phyloP scores from a whole-genome alignment of 2,797 vertebrate species.

The Karalla daura region DNA sequence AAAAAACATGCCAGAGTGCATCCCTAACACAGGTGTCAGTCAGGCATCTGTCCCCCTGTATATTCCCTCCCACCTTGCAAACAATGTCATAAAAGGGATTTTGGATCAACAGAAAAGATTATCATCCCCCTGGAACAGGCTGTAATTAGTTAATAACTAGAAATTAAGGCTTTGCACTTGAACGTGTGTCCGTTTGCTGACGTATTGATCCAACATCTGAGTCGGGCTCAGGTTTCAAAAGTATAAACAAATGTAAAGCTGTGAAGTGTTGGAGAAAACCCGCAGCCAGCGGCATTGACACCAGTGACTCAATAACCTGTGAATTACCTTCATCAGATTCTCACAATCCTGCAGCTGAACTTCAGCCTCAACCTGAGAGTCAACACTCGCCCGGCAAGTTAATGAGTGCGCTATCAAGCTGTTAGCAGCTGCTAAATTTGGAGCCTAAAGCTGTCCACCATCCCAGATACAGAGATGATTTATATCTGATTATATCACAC shows the following conservation, averaged over 20 bases:
- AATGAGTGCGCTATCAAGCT: neutral
- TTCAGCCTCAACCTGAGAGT: neutral
- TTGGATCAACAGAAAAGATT: neutral
- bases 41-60: neutral
- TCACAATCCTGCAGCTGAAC: neutral
- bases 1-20: neutral
- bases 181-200: neutral
- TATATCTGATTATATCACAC: neutral
- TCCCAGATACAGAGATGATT: neutral
- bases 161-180: no score
- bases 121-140: neutral
- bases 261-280: neutral
- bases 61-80: no score
- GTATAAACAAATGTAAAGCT: neutral
- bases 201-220: neutral
- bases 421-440: neutral
- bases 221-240: neutral
- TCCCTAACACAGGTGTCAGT: neutral
- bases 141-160: neutral
- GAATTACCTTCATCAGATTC: constrained; percentile 17
- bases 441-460: neutral
- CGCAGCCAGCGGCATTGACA: neutral
- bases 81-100: neutral
- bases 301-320: constrained; percentile 10
- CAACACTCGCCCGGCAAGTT: neutral